Evolutionary conservation across 2,113 vertebrate species (phyloP), one percentile per base, ranked within the genome.

Genomic region (Turnix velox): DNA sequence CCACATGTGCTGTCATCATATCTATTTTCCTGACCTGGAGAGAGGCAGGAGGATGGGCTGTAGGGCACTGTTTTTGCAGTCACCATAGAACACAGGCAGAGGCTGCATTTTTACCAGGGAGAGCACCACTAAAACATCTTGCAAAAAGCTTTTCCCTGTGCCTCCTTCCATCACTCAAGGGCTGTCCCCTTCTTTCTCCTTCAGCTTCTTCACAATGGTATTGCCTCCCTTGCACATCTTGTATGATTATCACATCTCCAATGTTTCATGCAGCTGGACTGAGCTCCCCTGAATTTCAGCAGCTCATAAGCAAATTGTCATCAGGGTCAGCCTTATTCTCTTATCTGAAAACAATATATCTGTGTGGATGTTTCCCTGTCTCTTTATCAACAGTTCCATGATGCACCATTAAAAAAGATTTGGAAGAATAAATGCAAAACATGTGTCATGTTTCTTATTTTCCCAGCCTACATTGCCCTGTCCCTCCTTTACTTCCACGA

Each of bases 171-270:
- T 14, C 30, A 30, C 33, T 25, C 49, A 33, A 48, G 31, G 20
- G 7, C 28, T 63, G 19, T 6, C 65, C 23, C 45, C 37, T 45
- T 42, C 28, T 30, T 2, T 5, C 30, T 54, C 46, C 48, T 78
- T 84, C 74, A 17, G 52, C n/a, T 10, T 59, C 65, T 33, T 74
- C 58, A 22, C 2, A 0, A 4, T 39, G 54, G 25, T 33, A n/a
- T 5, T 15, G 24, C 3, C 11, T 17, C 18, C 80, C 55, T 43
- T 8, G 40, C n/a, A 68, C 12, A 30, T 6, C 5, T 37, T 3
- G 0, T 8, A 6, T 4, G 27, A 10, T 10, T 39, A 2, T 8
- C 22, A 24, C 39, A 9, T 6, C 61, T 24, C 0, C 3, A 14
- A 45, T 1, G 6, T 6, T 37, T 45, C 31, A 7, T 10, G 24